Conservation (phyloP, 2,888 invertebrate genomes). For the Cephus nigrinus region DNA sequence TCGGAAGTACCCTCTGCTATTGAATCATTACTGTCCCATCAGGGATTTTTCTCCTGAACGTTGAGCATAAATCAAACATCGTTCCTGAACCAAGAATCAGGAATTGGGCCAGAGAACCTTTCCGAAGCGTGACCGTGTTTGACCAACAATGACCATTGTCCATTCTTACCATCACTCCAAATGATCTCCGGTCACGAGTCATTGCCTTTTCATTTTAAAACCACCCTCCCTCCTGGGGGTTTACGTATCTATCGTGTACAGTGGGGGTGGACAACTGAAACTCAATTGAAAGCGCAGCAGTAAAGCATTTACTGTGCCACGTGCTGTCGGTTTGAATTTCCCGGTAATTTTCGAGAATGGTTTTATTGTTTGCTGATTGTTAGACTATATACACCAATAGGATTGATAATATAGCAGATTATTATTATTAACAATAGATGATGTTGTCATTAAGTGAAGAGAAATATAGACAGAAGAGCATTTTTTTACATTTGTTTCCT, state of each 20-base stretch:
- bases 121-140: slow-evolving; percentile 57
- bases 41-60: neutral
- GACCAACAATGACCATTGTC: slow-evolving; percentile 62
- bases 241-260: neutral
- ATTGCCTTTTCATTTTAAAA: slow-evolving; percentile 64
- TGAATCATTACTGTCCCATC: neutral
- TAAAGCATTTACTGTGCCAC: neutral
- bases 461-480: neutral
- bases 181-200: slow-evolving; percentile 65
- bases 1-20: neutral
- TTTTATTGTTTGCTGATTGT: neutral
- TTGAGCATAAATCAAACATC: neutral
- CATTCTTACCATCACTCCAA: slow-evolving; percentile 51
- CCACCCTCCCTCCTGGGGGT: slow-evolving; percentile 28
- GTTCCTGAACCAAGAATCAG: neutral
- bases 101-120: neutral
- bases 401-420: neutral
- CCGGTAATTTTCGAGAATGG: neutral
- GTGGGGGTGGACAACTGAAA: neutral
- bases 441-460: neutral
- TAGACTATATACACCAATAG: neutral
- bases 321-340: neutral
- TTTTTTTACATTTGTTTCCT: neutral
- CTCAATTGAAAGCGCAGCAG: neutral
- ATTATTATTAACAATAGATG: neutral